These are phyloP conservation scores for Tethea ocularis DNA, from an alignment of 2,888 invertebrate genomes.

Conservation along the genomic window DNA sequence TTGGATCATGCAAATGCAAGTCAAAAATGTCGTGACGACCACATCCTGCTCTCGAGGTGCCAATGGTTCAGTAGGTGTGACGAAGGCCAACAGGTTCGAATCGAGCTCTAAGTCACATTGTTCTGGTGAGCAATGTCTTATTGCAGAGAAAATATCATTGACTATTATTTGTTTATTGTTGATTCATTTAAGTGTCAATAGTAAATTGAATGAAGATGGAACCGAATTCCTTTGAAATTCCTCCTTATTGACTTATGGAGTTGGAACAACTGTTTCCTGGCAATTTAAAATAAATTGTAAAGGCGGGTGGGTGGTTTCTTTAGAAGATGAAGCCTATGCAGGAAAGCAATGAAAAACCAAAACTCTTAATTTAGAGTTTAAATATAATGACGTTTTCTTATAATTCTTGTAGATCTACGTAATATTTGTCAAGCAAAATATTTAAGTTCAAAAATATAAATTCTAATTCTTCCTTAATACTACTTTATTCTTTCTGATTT, in stretches of 20 bases:
- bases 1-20: constrained; percentile 49
- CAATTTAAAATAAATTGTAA: no score
- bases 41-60: constrained; percentile 65
- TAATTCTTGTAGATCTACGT: no score
- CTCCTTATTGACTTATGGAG: neutral
- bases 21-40: constrained; percentile 61
- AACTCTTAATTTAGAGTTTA: no score
- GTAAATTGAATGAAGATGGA: neutral
- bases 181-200: neutral
- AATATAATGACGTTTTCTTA: no score
- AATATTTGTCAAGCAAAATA: no score
- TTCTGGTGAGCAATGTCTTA: constrained; percentile 1
- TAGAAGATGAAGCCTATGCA: no score
- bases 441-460: no score
- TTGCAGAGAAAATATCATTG: neutral
- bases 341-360: no score
- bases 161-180: neutral
- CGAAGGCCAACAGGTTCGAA: constrained; percentile 66
- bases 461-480: no score
- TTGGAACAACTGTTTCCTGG: no score
- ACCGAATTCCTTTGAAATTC: neutral
- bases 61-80: constrained; percentile 65
- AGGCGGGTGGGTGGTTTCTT: no score
- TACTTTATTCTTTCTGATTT: no score
- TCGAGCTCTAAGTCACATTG: constrained; percentile 39